phyloP scores from a whole-genome alignment of 2,888 invertebrate species.

The Chelonus formosanus region DNA sequence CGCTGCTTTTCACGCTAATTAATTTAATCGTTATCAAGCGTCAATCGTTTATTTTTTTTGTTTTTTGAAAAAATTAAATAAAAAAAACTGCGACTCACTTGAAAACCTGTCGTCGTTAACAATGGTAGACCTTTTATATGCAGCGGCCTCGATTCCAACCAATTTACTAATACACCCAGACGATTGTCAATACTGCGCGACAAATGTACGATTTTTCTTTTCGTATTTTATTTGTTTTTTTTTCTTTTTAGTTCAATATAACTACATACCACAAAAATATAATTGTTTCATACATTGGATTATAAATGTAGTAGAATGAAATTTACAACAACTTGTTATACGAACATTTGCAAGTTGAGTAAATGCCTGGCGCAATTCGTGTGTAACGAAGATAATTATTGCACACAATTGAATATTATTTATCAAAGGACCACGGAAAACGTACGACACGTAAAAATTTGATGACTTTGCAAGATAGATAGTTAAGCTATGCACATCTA shows the following conservation, averaged over 20 bases:
- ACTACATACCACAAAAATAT: conserved; percentile 42
- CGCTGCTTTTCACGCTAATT: background rate
- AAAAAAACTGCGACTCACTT: too few species aligned
- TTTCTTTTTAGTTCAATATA: background rate
- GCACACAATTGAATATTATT: too few species aligned
- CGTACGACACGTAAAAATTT: conserved; percentile 25
- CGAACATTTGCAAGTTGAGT: too few species aligned
- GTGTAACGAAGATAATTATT: too few species aligned
- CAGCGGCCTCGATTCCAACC: too few species aligned
- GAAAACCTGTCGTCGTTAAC: background rate
- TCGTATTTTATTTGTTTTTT: background rate
- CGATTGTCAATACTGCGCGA: too few species aligned
- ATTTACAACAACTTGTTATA: too few species aligned
- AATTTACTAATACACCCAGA: too few species aligned
- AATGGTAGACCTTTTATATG: background rate
- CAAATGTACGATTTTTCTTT: conserved; percentile 9
- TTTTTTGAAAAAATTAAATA: too few species aligned
- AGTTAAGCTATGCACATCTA: conserved; percentile 33
- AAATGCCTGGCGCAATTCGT: too few species aligned
- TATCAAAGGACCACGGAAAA: conserved; percentile 21
- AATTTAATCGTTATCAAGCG: background rate
- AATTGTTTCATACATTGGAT: conserved; percentile 36
- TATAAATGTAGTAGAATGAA: background rate
- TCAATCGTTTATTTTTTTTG: too few species aligned
- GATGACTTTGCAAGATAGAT: conserved; percentile 28